Evolutionary conservation across 2,113 vertebrate genomes (phyloP), one percentile per base, ranked within the genome.

Genomic region (Uria aalge): DNA sequence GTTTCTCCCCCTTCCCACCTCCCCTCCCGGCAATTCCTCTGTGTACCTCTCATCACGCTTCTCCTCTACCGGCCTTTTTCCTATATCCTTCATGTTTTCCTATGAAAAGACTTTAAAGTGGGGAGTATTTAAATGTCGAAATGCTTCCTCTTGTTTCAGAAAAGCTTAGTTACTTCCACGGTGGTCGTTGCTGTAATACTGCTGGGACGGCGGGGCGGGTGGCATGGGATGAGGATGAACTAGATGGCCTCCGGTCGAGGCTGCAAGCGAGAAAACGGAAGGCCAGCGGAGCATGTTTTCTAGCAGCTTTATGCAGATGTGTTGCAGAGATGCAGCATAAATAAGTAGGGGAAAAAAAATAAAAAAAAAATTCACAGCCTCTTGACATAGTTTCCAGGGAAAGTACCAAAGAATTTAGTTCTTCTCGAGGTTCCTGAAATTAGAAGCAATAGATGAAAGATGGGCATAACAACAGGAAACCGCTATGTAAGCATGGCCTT

Each of bases 331-430:
- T 92, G 97, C 92, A 71, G 95, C 95, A 93, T 97, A 95, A 97
- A 95, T 95, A 97, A 97, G 97, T 97, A 98, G 97, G 48, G 34
- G 30, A 97, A 96, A 93, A 90, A 89, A 96, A 68, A 38, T n/a
- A 24, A 96, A 96, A 93, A 89, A 4, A 96, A 75, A 91, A 20
- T 92, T 99, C 99, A 99, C 98, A 99, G 99, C 97, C 98, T 99
- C 98, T 99, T 99, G 96, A 99, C 99, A 84, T 99, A 99, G 98
- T 99, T 99, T 98, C 99, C 99, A 57, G 99, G 99, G 98, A 99
- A 99, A 97, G 99, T 99, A 98, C 99, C 99, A 97, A 99, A 99
- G 97, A 99, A 98, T 98, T 99, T 99, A 97, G 98, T 99, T 99
- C 99, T 99, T 97, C 99, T 99, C 21, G 99, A 99, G 64, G 99